These are phyloP conservation scores for Axea sp. DNA, from an alignment of 2,888 invertebrate genomes.

Conservation along the genomic window DNA sequence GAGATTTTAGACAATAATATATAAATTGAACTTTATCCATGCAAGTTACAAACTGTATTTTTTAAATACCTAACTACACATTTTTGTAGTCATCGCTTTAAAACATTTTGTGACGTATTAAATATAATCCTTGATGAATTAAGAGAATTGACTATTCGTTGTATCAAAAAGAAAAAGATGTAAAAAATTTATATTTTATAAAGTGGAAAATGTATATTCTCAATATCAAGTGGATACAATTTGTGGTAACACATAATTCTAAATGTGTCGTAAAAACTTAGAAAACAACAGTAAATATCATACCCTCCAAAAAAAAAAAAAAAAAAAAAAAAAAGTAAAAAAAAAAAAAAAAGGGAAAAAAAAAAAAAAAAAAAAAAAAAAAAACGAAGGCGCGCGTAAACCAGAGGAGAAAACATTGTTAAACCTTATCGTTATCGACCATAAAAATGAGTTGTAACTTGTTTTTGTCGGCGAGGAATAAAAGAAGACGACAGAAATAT, in stretches of 20 bases:
- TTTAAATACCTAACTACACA: no score
- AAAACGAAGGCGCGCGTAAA: no score
- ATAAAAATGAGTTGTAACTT: constrained; percentile 52
- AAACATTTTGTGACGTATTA: no score
- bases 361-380: no score
- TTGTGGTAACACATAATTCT: constrained; percentile 37
- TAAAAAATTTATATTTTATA: no score
- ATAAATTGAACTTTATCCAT: no score
- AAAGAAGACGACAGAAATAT: constrained; percentile 15
- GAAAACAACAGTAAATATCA: constrained; percentile 34
- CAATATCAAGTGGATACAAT: constrained; percentile 19
- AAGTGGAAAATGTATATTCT: not conserved
- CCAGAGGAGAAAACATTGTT: constrained; percentile 10
- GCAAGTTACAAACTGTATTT: no score
- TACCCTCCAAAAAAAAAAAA: constrained; percentile 31
- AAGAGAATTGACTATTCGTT: no score
- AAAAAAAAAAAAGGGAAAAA: not conserved
- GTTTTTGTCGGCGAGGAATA: constrained; percentile 26
- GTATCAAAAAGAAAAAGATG: no score
- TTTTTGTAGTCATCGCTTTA: no score
- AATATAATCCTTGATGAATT: no score
- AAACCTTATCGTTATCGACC: constrained; percentile 45
- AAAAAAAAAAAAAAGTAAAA: constrained; percentile 1
- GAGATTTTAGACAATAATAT: no score
- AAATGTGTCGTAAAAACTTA: constrained; percentile 43